These are phyloP conservation scores for Phortica magna DNA, from an alignment of 2,888 invertebrate genomes.

Conservation along the genomic window DNA sequence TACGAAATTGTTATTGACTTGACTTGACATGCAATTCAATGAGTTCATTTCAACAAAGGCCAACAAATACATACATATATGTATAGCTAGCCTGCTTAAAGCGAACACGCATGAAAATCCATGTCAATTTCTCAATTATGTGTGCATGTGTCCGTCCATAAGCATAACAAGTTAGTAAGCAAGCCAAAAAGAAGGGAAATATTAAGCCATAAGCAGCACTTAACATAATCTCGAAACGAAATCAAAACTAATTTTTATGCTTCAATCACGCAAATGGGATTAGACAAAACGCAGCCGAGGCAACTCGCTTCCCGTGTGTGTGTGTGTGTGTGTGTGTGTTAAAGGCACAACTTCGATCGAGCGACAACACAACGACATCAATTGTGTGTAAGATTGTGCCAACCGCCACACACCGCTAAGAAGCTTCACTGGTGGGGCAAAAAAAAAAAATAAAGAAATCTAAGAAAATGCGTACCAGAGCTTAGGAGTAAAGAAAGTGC, in stretches of 20 bases:
- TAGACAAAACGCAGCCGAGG: constrained; percentile 34
- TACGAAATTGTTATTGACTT: constrained; percentile 22
- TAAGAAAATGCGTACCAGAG: background rate
- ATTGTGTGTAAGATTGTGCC: background rate
- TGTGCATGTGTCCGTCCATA: background rate
- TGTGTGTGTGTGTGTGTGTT: too few relatives aligned
- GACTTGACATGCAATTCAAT: background rate
- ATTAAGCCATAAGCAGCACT: constrained; percentile 25
- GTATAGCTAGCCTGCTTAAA: too few relatives aligned
- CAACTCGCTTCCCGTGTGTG: background rate
- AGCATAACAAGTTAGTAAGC: background rate
- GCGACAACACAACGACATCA: constrained; percentile 2
- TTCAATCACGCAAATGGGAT: constrained; percentile 52
- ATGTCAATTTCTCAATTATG: background rate
- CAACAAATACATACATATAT: too few relatives aligned
- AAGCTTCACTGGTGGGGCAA: constrained; percentile 32
- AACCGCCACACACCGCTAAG: constrained; percentile 23
- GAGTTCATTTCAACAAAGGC: background rate
- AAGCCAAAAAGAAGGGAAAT: background rate
- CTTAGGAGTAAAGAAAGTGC: constrained; percentile 14
- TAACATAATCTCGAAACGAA: constrained; percentile 33
- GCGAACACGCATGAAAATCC: background rate
- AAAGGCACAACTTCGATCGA: background rate
- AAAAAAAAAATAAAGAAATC: constrained; percentile 5
- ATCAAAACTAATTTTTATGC: constrained; percentile 35